Evolutionary conservation across 2,888 invertebrate genomes (phyloP), one percentile per base, ranked within the genome.

Genomic region (Enchytraeus crypticus): DNA sequence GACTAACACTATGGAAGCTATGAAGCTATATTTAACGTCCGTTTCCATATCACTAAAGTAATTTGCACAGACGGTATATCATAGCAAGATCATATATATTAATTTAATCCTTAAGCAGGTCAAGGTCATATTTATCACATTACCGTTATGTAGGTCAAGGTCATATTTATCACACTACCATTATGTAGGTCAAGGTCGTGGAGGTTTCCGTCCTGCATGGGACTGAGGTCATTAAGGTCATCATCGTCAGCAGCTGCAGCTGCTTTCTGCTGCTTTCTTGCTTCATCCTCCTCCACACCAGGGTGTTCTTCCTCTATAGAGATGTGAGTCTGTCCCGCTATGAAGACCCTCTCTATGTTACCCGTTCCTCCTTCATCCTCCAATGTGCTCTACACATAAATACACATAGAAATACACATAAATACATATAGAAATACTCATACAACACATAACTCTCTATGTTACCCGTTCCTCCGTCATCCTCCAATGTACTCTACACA

Each of bases 261-360:
- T 26, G 34, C 59, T 26, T 26, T 21, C 14, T 38, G 32, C 23
- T 56, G 38, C 21, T 27, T 33, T 14, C 33, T n/a, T 43, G 11
- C 53, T 21, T 18, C 47, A 30, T 33, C 57, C 5, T 61, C 61
- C 29, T 57, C 61, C 18, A 43, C 47, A 4, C 53, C 61, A 3
- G 57, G 55, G 32, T 61, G 57, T 30, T 61, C 61, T n/a, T 57
- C 53, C 57, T 61, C 61, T 21, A 61, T 61, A 4, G 61, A 51
- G 3, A 61, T 59, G 53, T 61, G 61, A 14, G 61, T 61, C 33
- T 57, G 61, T 4, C 53, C 61, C 26, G 57, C 29, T 18, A 59
- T 27, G 30, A 54, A 59, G 4, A 59, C 53, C 18, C 59, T 53
- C 32, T 53, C 43, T n/a, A 54, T 53, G 46, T 54, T 54, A 18